phyloP scores from a whole-genome alignment of 2,888 invertebrate genomes.

The Beris chalybata region DNA sequence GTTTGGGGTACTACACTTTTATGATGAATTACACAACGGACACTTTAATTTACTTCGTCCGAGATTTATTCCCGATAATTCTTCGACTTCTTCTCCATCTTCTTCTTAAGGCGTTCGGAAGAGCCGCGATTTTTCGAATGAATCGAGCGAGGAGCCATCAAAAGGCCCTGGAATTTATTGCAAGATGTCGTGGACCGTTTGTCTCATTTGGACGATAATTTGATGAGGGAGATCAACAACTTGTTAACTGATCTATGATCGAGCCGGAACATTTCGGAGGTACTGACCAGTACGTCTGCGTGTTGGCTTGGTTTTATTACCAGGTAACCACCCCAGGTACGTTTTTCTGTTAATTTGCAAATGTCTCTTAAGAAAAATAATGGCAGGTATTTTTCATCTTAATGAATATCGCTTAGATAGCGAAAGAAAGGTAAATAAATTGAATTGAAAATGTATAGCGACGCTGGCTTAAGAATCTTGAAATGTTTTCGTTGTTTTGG shows the following conservation, averaged over 20 bases:
- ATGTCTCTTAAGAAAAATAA: not conserved
- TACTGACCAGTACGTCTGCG: conserved; percentile 9
- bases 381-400: conserved; percentile 26
- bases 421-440: conserved; percentile 25
- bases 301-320: not conserved
- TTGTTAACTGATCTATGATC: conserved; percentile 32
- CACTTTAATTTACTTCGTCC: conserved; percentile 30
- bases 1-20: conserved; percentile 18
- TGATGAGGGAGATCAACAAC: conserved; percentile 33
- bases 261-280: conserved; percentile 8
- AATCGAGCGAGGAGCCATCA: too few relatives aligned
- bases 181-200: conserved; percentile 16
- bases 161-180: too few relatives aligned
- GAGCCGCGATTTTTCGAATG: too few relatives aligned
- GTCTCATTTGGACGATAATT: conserved; percentile 30
- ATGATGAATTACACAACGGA: conserved; percentile 31
- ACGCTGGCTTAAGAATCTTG: too few relatives aligned
- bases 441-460: not conserved
- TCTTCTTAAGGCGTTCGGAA: too few relatives aligned
- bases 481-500: too few relatives aligned
- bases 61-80: conserved; percentile 33
- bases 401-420: conserved; percentile 17
- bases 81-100: conserved; percentile 22
- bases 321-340: not conserved
- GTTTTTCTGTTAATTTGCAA: not conserved